Evolutionary conservation across 2,888 invertebrate genomes (phyloP), one percentile per base, ranked within the genome.

Genomic region (Timandra comae): DNA sequence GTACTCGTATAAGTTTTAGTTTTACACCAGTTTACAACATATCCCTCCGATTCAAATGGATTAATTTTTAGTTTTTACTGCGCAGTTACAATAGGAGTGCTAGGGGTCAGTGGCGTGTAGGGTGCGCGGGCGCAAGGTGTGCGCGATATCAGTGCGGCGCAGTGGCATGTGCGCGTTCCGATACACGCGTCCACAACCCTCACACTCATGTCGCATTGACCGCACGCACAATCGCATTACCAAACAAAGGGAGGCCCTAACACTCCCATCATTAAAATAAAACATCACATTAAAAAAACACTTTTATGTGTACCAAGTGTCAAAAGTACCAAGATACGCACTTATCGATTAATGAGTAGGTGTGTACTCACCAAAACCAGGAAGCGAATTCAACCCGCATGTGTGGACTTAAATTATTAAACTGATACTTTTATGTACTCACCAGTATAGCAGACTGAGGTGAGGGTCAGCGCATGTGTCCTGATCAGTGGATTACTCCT

Each of bases 361-460:
- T n/a, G n/a, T 8, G 54, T 61, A 62, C 70, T 70, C 66, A 65
- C 22, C 8, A 54, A 56, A 56, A 46, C 54, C 47, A 63, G 63
- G 65, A 63, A 62, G 60, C 53, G 42, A 38, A 46, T 52, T 49
- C 46, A 36, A 43, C 79, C 79, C 79, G 77, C 78, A 79, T 48
- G 47, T 52, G 37, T 41, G 44, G 52, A 49, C 54, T 31, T 32
- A 25, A 25, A 37, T 20, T 31, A 33, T 40, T 49, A 43, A 46
- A 27, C 27, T 32, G 19, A 8, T 12, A 9, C 8, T 22, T 22
- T 3, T 22, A 22, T 5, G 39, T 50, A 76, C 88, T 84, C 82
- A 94, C 94, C 94, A 67, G 93, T 93, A 61, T 91, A 92, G 68
- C 93, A 93, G 44, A 94, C 88, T 24, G 92, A 90, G 44, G 92